Conservation (phyloP, 1,140 invertebrate species). For the Popillia japonica region DNA sequence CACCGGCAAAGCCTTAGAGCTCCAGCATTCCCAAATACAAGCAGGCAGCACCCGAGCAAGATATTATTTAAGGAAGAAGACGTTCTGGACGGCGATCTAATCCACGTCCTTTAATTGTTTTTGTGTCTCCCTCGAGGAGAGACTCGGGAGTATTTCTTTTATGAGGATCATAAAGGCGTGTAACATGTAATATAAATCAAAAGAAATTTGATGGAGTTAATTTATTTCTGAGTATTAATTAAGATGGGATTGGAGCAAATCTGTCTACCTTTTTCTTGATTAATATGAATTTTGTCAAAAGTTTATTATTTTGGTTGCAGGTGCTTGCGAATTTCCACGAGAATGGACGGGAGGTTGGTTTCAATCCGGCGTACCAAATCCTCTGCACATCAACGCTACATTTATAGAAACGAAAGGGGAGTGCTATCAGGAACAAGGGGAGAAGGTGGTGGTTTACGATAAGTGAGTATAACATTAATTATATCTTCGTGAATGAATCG, state of each 20-base stretch:
- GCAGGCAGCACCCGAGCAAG: neutral
- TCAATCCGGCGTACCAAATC: constrained; percentile 72
- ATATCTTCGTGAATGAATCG: neutral
- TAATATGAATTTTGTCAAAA: neutral
- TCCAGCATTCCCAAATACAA: neutral
- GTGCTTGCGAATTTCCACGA: constrained; percentile 74
- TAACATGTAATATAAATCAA: neutral
- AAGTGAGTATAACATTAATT: constrained; percentile 66
- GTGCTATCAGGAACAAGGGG: constrained; percentile 70
- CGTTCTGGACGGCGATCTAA: neutral
- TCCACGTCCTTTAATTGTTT: constrained; percentile 15
- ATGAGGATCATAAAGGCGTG: neutral
- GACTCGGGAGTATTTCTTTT: neutral
- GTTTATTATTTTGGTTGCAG: constrained; percentile 57
- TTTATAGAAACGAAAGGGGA: constrained; percentile 78
- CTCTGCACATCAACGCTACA: constrained; percentile 74
- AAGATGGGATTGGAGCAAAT: neutral
- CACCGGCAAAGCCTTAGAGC: no score
- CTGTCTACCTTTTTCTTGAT: no score
- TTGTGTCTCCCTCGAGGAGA: neutral
- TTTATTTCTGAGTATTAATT: neutral
- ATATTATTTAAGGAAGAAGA: constrained; percentile 7
- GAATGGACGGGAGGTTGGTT: constrained; percentile 82
- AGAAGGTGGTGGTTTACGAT: constrained; percentile 78
- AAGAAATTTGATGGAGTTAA: neutral